A percentile compares a stretch with the other conserved stretches of the same genome.
Conservation (phyloP, 2,888 invertebrate genomes). For the Glaucopsyche alexis region DNA sequence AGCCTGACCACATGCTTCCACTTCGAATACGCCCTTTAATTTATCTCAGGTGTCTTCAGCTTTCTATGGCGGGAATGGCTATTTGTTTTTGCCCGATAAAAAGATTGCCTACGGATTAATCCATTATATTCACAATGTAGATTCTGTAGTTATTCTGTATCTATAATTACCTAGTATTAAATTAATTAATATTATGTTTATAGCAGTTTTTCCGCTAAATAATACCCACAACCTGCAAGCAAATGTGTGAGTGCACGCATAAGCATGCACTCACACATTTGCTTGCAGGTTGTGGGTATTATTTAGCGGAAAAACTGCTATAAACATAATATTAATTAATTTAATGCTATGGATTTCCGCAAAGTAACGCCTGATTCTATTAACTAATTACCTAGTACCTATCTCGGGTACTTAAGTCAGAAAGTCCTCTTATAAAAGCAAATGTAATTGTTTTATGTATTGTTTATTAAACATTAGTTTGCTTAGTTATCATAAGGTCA, state of each 20-base stretch:
- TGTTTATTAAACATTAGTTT: background rate
- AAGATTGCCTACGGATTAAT: slow-evolving; percentile 32
- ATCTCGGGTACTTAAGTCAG: background rate
- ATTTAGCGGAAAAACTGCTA: too few relatives aligned
- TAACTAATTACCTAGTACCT: background rate
- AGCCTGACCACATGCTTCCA: slow-evolving; percentile 51
- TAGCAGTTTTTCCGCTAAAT: too few relatives aligned
- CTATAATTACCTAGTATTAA: background rate
- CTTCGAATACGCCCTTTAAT: slow-evolving; percentile 54
- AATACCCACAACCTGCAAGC: too few relatives aligned
- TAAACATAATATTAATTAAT: too few relatives aligned
- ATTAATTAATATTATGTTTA: too few relatives aligned
- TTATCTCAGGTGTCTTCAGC: slow-evolving; percentile 43
- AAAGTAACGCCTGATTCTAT: too few relatives aligned
- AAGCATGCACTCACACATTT: too few relatives aligned
- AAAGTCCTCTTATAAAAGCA: background rate
- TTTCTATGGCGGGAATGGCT: slow-evolving; percentile 40
- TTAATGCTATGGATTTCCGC: too few relatives aligned
- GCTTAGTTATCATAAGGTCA: background rate
- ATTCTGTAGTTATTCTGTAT: slow-evolving; percentile 26
- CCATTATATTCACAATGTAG: slow-evolving; percentile 31
- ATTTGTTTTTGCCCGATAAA: slow-evolving; percentile 40
- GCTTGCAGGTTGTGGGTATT: too few relatives aligned
- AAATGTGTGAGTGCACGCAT: too few relatives aligned
- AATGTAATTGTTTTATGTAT: background rate